A percentile compares a stretch with the other conserved stretches of the same genome.
Conservation (phyloP, 2,113 vertebrate species). For the Chamaetylas fuelleborni region DNA sequence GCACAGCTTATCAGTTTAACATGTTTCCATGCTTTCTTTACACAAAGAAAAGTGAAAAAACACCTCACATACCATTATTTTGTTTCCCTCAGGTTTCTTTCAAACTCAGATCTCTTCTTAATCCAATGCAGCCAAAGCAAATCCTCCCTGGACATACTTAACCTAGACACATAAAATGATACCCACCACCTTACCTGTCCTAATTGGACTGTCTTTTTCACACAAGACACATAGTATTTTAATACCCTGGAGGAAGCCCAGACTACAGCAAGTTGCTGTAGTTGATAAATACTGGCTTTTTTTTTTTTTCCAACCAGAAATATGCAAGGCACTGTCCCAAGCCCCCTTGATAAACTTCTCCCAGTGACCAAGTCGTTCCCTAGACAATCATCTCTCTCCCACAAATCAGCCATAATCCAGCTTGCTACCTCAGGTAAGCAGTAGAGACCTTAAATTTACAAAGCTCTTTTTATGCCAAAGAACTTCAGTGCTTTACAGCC, state of each 20-base stretch:
- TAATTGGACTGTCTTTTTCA: background rate
- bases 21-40: background rate
- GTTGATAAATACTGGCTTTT: background rate
- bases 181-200: background rate
- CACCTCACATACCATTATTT: background rate
- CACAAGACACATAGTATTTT: background rate
- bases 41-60: background rate
- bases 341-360: background rate
- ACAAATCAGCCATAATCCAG: background rate
- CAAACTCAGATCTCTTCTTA: background rate
- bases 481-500: background rate
- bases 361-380: accelerated
- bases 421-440: background rate
- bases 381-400: background rate
- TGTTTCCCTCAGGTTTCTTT: background rate
- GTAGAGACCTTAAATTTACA: background rate
- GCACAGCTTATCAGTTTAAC: background rate
- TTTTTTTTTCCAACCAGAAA: background rate
- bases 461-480: background rate
- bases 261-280: background rate
- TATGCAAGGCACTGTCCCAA: background rate
- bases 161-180: background rate
- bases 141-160: background rate
- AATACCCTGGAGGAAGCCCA: background rate
- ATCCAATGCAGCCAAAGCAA: background rate